These are phyloP conservation scores for Eunapius fragilis DNA, from an alignment of 37 sponge, comb jelly and placozoan species.

Conservation along the genomic window DNA sequence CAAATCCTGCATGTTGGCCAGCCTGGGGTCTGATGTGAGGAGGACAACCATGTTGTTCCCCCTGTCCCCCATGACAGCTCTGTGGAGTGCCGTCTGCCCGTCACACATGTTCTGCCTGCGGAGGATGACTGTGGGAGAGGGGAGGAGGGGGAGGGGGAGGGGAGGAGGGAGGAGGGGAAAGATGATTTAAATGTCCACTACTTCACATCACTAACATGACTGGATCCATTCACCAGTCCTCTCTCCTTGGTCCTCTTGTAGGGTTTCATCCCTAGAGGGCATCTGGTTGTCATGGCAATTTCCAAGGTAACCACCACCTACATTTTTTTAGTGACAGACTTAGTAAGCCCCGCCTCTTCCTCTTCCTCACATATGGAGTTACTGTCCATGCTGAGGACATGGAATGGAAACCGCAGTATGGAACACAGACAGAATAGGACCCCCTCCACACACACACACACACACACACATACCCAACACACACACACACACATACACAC, in stretches of 20 bases:
- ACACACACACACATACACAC: too few species aligned
- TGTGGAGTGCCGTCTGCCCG: slow-evolving; percentile 33
- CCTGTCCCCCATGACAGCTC: slow-evolving; percentile 29
- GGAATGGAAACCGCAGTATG: neutral
- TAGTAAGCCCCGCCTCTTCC: too few species aligned
- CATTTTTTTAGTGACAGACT: neutral
- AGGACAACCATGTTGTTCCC: slow-evolving; percentile 31
- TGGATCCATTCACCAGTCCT: neutral
- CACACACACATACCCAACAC: too few species aligned
- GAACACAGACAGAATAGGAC: neutral
- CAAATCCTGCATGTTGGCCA: slow-evolving; percentile 46
- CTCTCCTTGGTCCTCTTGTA: neutral
- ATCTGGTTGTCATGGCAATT: neutral
- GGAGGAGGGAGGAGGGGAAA: neutral
- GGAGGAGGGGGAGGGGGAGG: neutral
- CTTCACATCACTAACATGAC: neutral
- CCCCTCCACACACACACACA: too few species aligned
- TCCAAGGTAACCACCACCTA: neutral
- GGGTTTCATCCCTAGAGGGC: neutral
- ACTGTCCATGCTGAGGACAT: neutral
- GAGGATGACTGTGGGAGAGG: slow-evolving; percentile 21
- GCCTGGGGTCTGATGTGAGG: slow-evolving; percentile 24
- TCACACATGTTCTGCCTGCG: slow-evolving; percentile 8
- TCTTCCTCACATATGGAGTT: neutral
- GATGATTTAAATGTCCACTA: too few species aligned